Evolutionary conservation across 2,888 invertebrate genomes (phyloP).

Genomic region (Epirrhoe alternata): DNA sequence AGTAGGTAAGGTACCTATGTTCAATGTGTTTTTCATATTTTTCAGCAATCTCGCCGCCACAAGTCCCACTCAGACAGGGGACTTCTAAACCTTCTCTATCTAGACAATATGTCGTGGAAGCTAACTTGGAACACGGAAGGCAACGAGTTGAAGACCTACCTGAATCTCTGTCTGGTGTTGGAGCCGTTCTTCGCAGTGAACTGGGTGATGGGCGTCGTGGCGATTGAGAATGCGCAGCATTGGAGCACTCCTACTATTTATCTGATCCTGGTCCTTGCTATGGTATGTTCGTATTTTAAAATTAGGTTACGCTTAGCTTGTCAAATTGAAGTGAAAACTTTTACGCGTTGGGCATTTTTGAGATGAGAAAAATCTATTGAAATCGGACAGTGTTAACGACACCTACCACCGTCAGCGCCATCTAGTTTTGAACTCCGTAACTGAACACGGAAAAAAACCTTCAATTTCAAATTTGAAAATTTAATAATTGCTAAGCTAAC

Average conservation of each 20-base stretch:
- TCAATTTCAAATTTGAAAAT: no score
- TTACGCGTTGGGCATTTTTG: no score
- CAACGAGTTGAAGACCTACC: constrained; percentile 84
- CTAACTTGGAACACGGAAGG: constrained; percentile 81
- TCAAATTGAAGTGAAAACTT: no score
- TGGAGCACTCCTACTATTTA: constrained; percentile 86
- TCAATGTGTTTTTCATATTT: not conserved
- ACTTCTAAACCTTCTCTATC: constrained; percentile 70
- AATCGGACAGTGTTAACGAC: no score
- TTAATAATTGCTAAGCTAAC: no score
- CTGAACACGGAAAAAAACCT: no score
- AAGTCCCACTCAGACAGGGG: constrained; percentile 68
- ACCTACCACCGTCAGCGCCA: no score
- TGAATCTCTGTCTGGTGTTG: constrained; percentile 87
- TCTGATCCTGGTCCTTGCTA: constrained; percentile 81
- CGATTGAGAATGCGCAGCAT: constrained; percentile 88
- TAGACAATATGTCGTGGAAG: constrained; percentile 80
- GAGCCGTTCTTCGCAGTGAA: constrained; percentile 89
- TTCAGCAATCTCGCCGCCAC: constrained; percentile 49
- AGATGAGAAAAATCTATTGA: no score
- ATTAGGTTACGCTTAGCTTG: no score
- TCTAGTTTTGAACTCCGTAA: no score
- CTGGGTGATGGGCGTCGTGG: constrained; percentile 90
- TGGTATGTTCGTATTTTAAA: constrained; percentile 71
- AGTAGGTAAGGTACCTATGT: not conserved